These are phyloP conservation scores for Leucoraja erinaceus DNA, from an alignment of 2,113 vertebrate species.

Conservation along the genomic window DNA sequence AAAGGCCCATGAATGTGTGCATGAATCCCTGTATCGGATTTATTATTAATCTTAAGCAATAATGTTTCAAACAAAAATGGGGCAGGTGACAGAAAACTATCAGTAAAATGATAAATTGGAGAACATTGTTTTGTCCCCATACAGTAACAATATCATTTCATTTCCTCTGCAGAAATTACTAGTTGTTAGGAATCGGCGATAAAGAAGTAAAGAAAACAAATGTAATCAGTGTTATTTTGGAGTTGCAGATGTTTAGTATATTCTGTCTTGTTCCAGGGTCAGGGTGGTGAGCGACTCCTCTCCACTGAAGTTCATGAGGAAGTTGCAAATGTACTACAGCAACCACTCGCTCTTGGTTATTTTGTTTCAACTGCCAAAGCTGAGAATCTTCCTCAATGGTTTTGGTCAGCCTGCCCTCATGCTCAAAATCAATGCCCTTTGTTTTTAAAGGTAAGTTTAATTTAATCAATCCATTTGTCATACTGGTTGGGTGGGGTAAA, in stretches of 20 bases:
- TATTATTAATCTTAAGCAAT: background rate
- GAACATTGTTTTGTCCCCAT: background rate
- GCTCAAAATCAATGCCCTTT: constrained; percentile 94
- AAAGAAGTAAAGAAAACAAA: background rate
- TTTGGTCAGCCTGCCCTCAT: constrained; percentile 94
- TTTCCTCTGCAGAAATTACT: background rate
- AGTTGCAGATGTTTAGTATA: background rate
- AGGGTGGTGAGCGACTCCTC: constrained; percentile 79
- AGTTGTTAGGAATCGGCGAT: too few relatives aligned
- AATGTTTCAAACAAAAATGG: background rate
- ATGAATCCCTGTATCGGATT: background rate
- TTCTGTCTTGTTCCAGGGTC: constrained; percentile 61
- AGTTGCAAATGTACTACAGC: constrained; percentile 72
- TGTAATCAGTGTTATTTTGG: background rate
- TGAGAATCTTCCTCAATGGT: constrained; percentile 90
- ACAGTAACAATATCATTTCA: background rate
- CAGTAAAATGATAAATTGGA: background rate
- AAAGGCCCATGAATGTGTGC: background rate
- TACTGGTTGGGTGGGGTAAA: too few relatives aligned
- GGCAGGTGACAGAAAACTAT: background rate
- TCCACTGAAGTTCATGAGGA: constrained; percentile 90
- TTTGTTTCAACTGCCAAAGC: constrained; percentile 95
- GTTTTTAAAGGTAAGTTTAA: constrained; percentile 83
- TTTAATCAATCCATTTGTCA: background rate
- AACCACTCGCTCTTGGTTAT: constrained; percentile 90